These are phyloP conservation scores for Palaemon carinicauda DNA, from an alignment of 1,140 invertebrate genomes.

Conservation along the genomic window DNA sequence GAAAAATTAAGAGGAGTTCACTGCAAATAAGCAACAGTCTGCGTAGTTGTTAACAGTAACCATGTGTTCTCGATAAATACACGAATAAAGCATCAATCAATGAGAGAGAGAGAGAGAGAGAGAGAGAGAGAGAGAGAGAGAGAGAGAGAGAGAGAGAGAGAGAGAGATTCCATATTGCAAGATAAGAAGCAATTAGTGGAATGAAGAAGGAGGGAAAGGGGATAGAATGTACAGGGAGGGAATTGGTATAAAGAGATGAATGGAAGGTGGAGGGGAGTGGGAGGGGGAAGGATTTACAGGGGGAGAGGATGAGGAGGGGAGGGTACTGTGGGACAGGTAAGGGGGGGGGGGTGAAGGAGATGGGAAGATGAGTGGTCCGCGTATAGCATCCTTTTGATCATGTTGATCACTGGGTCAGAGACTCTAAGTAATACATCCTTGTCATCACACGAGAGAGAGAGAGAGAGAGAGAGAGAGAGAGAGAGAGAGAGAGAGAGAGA, in stretches of 20 bases:
- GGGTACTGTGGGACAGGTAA: background rate
- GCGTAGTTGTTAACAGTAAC: background rate
- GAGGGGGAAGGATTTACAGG: background rate
- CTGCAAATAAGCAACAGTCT: background rate
- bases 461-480: too few species aligned
- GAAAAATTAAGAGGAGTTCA: too few species aligned
- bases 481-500: too few species aligned
- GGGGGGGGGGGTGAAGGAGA: background rate
- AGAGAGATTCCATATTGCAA: background rate
- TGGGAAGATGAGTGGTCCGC: too few species aligned
- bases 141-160: background rate
- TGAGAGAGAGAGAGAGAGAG: background rate
- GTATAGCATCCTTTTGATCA: too few species aligned
- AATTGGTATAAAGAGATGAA: background rate
- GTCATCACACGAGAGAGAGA: too few species aligned
- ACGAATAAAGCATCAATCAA: background rate
- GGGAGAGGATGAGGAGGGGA: background rate
- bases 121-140: conserved; percentile 7
- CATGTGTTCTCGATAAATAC: background rate
- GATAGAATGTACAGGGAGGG: background rate
- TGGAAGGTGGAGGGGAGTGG: background rate
- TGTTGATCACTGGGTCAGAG: too few species aligned
- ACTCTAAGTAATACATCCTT: too few species aligned
- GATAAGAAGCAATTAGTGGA: background rate
- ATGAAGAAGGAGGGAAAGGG: background rate